Conservation (phyloP, 2,888 invertebrate genomes). For the Hirtodrosophila duncani region DNA sequence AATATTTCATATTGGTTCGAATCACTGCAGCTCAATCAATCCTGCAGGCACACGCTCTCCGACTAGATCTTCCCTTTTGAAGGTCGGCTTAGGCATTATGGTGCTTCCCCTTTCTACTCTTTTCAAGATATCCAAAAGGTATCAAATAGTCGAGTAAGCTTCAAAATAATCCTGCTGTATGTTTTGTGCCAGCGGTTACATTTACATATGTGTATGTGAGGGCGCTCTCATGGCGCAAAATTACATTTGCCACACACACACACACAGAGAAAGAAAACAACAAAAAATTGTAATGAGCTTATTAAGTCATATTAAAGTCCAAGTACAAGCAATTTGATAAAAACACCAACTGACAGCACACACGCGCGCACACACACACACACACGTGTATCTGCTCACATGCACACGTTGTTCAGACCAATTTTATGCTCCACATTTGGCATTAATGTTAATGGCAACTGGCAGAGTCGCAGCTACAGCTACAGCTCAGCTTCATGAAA, state of each 20-base stretch:
- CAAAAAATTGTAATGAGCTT: slow-evolving; percentile 64
- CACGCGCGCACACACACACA: slow-evolving; percentile 19
- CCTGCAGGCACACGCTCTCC: too few species aligned
- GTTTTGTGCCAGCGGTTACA: slow-evolving; percentile 30
- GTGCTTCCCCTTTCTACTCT: too few species aligned
- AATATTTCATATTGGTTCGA: too few species aligned
- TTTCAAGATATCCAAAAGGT: too few species aligned
- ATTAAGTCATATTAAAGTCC: slow-evolving; percentile 71
- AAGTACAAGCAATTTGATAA: slow-evolving; percentile 69
- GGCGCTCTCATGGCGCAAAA: slow-evolving; percentile 29
- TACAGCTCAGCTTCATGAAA: slow-evolving; percentile 11
- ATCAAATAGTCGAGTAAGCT: too few species aligned
- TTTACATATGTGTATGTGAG: slow-evolving; percentile 21
- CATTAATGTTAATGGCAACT: slow-evolving; percentile 66
- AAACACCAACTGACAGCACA: slow-evolving; percentile 47
- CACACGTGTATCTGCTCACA: slow-evolving; percentile 35
- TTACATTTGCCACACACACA: slow-evolving; percentile 45
- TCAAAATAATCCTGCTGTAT: slow-evolving; percentile 8
- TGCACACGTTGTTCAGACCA: slow-evolving; percentile 39
- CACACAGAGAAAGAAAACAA: slow-evolving; percentile 7
- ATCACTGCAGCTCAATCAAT: too few species aligned
- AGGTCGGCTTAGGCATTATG: too few species aligned
- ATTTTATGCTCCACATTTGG: slow-evolving; percentile 44
- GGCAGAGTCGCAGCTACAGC: slow-evolving; percentile 29
- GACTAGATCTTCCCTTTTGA: too few species aligned